Base-by-base conservation (phyloP, 2,888 invertebrate genomes). In the Heteromyza rotundicornis region DNA sequence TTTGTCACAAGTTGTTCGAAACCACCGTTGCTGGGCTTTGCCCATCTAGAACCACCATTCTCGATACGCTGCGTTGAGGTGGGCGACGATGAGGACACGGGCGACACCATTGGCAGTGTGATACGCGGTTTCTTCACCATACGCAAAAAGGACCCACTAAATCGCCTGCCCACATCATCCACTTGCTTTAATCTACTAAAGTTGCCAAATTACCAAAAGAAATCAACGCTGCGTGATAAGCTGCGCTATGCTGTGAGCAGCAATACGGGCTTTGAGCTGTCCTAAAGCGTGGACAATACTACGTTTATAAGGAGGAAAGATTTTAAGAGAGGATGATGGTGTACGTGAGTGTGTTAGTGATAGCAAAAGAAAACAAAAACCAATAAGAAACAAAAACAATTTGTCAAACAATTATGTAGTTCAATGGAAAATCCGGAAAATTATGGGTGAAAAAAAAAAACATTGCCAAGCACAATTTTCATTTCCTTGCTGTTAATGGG, bases 1-100 rank as follows among this genome's bases (percentile, higher is more conserved):
- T 94, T 94, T 81, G 92, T 94, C 50, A 96, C 96, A 1, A 97
- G 97, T 74, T 98, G 98, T 81, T 98, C 98, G 0, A 98, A 98
- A 78, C 95, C 98, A 1, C 98, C 98, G 2, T 87, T 98, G 44
- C 86, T 98, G 16, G 98, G 98, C 1, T 98, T 98, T 81, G 94
- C 96, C 0, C 94, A 98, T 80, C 86, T 98, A 66, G 98, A 98
- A 80, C 98, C 98, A 1, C 96, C 96, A 0, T 98, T 98, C 85
- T 97, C 98, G 0, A 97, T 98, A 76, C 90, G 99, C 59, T 99
- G 99, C 84, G 98, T 99, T 1, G 99, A 99, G 86, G 98, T 98
- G 22, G 95, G 96, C 2, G 99, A 99, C 78, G 99, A 99, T 78
- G 95, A 95, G 82, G 95, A 95, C 74, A 94, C 93, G 0, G 95